Conservation (phyloP, 2,113 vertebrate genomes). For the Glaucomys volans region DNA sequence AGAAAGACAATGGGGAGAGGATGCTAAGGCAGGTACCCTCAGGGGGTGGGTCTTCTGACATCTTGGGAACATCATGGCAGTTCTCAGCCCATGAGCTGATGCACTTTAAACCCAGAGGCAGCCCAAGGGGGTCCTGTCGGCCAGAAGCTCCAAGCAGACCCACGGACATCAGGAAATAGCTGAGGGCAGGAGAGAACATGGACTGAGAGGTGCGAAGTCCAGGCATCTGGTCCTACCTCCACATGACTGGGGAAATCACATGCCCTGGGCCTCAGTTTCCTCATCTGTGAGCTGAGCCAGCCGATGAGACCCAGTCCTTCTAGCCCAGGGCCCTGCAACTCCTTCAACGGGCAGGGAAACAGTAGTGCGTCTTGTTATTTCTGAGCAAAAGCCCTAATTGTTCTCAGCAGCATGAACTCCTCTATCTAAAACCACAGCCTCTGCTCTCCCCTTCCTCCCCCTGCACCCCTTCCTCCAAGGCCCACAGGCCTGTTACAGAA, state of each 20-base stretch:
- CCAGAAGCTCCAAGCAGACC: not conserved
- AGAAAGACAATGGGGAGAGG: not conserved
- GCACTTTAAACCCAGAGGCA: not conserved
- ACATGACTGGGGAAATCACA: not conserved
- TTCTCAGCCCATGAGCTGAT: not conserved
- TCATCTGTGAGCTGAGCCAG: not conserved
- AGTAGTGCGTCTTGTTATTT: conserved; percentile 71
- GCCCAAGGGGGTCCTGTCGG: not conserved
- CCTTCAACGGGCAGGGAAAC: conserved; percentile 37
- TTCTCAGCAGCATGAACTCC: conserved; percentile 69
- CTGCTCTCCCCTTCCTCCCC: not conserved
- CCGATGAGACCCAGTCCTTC: not conserved
- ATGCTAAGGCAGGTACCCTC: not conserved
- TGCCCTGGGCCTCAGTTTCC: not conserved
- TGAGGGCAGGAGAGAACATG: not conserved
- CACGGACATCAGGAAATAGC: not conserved
- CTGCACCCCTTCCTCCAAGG: conserved; percentile 54
- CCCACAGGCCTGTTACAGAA: conserved; percentile 78
- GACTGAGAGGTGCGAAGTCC: not conserved
- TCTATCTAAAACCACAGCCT: conserved; percentile 47
- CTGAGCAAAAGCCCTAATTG: conserved; percentile 78
- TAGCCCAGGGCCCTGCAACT: not conserved
- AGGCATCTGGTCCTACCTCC: not conserved
- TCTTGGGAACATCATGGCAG: not conserved
- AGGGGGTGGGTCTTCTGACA: not conserved